Evolutionary conservation across 2,113 vertebrate species (phyloP), one percentile per base, ranked within the genome.

Genomic region (Lonchura striata): DNA sequence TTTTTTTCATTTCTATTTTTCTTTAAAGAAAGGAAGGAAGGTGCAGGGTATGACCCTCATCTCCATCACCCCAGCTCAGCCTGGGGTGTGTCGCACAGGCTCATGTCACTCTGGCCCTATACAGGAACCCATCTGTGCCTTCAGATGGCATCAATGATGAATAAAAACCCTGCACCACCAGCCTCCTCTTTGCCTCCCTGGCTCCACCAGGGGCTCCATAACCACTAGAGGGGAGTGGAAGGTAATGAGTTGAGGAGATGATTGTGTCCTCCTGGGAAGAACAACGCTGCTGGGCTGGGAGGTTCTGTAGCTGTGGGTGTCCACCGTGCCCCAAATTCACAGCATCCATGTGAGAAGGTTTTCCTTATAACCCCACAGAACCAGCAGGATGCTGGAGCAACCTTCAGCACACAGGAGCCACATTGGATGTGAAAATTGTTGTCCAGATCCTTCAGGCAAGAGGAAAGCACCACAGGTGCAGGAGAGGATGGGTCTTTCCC

Each of bases 171-270:
- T 63, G 39, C 39, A 31, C 42, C 14, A 3, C 13, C 9, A 1
- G 28, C 42, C 19, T 76, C 59, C 33, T 46, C 63, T 44, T 39
- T 52, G 31, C 49, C 86, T 91, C 71, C 15, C 47, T 13, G 39
- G 44, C 35, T 72, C 61, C 84, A 42, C 82, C 78, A 19, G 39
- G 7, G 35, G 60, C 44, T 70, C 59, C 82, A 33, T 33, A 94
- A 35, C 96, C 92, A 47, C 93, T 95, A 96, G 88, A 78, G 88
- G 91, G 82, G 65, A 68, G 24, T 76, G 89, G 65, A 97, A 94
- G 87, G 94, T 88, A 70, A 41, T 7, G 53, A 82, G 79, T 19
- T 52, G 83, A 90, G 71, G 33, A 57, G 35, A 28, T 49, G 1
- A 28, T 35, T 31, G 24, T n/a, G 57, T 77, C 57, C 85, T 85